Evolutionary conservation across 2,888 invertebrate genomes (phyloP).

Genomic region (Serripes groenlandicus): DNA sequence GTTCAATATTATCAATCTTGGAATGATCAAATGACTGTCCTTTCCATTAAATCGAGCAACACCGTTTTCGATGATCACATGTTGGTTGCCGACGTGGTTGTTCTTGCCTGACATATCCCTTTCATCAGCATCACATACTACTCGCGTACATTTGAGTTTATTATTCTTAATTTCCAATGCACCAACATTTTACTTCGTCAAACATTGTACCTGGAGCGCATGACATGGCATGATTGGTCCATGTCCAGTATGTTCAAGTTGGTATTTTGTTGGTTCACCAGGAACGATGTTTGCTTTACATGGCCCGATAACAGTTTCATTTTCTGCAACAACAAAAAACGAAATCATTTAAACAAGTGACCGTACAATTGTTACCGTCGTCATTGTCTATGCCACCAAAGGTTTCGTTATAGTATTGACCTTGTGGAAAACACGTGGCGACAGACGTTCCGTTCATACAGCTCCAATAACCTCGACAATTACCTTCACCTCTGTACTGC

Average conservation of each 20-base stretch:
- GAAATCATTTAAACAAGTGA: slow-evolving; percentile 43
- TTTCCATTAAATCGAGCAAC: slow-evolving; percentile 74
- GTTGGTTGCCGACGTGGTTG: slow-evolving; percentile 57
- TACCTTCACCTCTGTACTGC: slow-evolving; percentile 41
- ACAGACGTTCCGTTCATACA: slow-evolving; percentile 66
- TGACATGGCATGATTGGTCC: not conserved
- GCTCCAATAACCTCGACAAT: slow-evolving; percentile 74
- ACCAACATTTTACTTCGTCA: slow-evolving; percentile 61
- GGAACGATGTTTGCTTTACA: slow-evolving; percentile 70
- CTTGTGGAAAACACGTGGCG: slow-evolving; percentile 70
- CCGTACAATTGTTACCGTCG: slow-evolving; percentile 24
- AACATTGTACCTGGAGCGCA: no score
- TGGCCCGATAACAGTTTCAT: not conserved
- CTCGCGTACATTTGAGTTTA: slow-evolving; percentile 51
- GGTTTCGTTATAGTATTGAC: slow-evolving; percentile 56
- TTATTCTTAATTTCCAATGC: not conserved
- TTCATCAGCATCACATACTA: slow-evolving; percentile 58
- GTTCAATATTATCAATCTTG: slow-evolving; percentile 73
- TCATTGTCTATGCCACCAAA: slow-evolving; percentile 66
- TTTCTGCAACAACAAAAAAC: no score
- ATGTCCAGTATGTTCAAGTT: slow-evolving; percentile 66
- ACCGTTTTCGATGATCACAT: slow-evolving; percentile 72
- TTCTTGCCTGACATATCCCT: slow-evolving; percentile 67
- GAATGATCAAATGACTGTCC: slow-evolving; percentile 73
- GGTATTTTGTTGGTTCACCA: slow-evolving; percentile 54